Percentiles rank a stretch among this genome's conserved stretches.
Evolutionary conservation across 2,113 vertebrate genomes (phyloP).

Genomic region (Nothobranchius furzeri): DNA sequence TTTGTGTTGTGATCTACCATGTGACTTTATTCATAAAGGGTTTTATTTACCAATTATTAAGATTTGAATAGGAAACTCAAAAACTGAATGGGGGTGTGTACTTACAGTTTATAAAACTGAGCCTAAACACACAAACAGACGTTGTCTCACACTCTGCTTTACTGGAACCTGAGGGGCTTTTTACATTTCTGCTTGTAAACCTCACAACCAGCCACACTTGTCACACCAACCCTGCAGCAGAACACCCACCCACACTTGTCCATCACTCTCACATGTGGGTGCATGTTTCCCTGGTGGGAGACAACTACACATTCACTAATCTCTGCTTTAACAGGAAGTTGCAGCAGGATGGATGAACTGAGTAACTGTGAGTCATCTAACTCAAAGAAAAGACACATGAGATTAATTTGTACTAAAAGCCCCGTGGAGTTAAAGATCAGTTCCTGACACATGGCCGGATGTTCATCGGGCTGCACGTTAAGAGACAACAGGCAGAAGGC

Average conservation of each 20-base stretch:
- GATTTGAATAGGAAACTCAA: not conserved
- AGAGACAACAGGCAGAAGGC: not conserved
- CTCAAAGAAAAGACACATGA: constrained; percentile 43
- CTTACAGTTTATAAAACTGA: not conserved
- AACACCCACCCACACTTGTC: not conserved
- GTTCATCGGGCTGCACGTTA: constrained; percentile 15
- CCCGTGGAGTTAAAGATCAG: not conserved
- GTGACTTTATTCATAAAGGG: not conserved
- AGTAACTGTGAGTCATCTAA: constrained; percentile 28
- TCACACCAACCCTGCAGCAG: not conserved
- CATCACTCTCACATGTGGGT: not conserved
- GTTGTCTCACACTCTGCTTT: constrained; percentile 1
- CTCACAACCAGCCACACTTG: constrained; percentile 1
- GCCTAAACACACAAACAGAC: not conserved
- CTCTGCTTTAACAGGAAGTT: constrained; percentile 39
- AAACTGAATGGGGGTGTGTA: too few relatives aligned
- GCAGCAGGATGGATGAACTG: constrained; percentile 35
- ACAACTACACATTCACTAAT: constrained; percentile 21
- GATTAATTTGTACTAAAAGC: constrained; percentile 33
- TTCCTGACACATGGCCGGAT: not conserved
- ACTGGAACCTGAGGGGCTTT: constrained; percentile 21
- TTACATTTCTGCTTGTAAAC: constrained; percentile 26
- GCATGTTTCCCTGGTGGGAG: constrained; percentile 2
- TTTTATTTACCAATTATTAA: not conserved
- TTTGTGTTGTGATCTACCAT: not conserved